These are phyloP conservation scores for Cepphus grylle DNA, from an alignment of 2,113 vertebrate genomes.

Conservation along the genomic window DNA sequence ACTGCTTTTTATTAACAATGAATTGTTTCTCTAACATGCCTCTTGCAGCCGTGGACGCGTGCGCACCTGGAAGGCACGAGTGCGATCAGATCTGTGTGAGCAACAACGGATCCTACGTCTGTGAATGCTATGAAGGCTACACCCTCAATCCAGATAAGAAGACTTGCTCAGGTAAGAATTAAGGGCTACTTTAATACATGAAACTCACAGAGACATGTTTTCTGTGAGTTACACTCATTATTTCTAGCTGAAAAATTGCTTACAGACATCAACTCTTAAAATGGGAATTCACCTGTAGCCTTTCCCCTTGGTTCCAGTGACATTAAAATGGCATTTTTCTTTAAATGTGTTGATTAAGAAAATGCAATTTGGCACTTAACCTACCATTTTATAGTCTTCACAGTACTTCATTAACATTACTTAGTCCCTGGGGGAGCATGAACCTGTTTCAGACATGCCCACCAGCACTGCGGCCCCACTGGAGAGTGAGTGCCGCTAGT, in stretches of 20 bases:
- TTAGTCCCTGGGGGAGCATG: neutral
- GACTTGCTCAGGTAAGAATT: conserved; percentile 83
- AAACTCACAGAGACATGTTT: neutral
- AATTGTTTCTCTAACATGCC: neutral
- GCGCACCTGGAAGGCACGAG: conserved; percentile 78
- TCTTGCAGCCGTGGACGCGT: conserved; percentile 80
- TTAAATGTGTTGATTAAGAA: neutral
- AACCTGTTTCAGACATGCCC: neutral
- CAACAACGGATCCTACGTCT: conserved; percentile 74
- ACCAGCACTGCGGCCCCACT: neutral
- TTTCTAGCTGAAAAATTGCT: neutral
- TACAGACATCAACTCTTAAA: neutral
- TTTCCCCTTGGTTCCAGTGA: neutral
- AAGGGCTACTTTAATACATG: neutral
- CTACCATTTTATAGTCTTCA: neutral
- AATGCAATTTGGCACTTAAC: neutral
- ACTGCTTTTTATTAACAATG: neutral
- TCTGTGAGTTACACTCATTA: neutral
- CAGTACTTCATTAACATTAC: neutral
- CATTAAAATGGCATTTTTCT: neutral
- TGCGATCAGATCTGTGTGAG: conserved; percentile 89
- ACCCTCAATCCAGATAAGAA: conserved; percentile 84
- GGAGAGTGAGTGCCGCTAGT: neutral
- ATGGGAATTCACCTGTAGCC: neutral
- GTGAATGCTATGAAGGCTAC: conserved; percentile 85